A percentile compares a stretch with the other conserved stretches of the same genome.
Conservation (phyloP, 2,113 vertebrate genomes). For the Myodes glareolus region DNA sequence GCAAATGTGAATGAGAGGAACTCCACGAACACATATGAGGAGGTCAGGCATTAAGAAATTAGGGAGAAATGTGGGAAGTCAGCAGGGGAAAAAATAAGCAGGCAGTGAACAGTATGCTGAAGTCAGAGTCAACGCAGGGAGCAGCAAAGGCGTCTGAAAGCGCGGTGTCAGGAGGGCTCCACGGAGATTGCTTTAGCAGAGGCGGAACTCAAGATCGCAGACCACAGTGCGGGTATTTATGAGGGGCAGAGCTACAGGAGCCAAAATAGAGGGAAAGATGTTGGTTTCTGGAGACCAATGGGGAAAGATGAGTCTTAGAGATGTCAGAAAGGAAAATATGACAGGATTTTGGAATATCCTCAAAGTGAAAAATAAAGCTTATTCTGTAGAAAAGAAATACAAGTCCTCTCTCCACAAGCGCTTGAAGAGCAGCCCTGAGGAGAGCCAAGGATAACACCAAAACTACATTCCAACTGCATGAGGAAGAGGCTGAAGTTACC, state of each 20-base stretch:
- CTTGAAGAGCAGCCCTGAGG: slow-evolving; percentile 43
- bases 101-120: slow-evolving; percentile 4
- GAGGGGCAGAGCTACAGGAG: slow-evolving; percentile 1
- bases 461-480: slow-evolving; percentile 66
- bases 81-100: not conserved
- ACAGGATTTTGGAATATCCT: slow-evolving; percentile 76
- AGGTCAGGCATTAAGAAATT: slow-evolving; percentile 50
- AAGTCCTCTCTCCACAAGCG: slow-evolving; percentile 39
- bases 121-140: not conserved
- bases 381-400: slow-evolving; percentile 61
- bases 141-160: slow-evolving; percentile 21
- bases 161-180: slow-evolving; percentile 5
- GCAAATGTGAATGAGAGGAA: slow-evolving; percentile 55
- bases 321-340: slow-evolving; percentile 79
- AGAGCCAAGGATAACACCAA: slow-evolving; percentile 74
- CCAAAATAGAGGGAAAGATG: slow-evolving; percentile 45
- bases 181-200: slow-evolving; percentile 68
- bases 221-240: slow-evolving; percentile 18
- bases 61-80: slow-evolving; percentile 49
- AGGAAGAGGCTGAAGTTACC: slow-evolving; percentile 66
- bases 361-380: slow-evolving; percentile 62
- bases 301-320: slow-evolving; percentile 77
- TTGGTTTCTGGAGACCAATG: slow-evolving; percentile 57
- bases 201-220: slow-evolving; percentile 39
- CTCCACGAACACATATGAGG: slow-evolving; percentile 41